phyloP scores from a whole-genome alignment of 2,888 invertebrate species.

The Neoascia interrupta region DNA sequence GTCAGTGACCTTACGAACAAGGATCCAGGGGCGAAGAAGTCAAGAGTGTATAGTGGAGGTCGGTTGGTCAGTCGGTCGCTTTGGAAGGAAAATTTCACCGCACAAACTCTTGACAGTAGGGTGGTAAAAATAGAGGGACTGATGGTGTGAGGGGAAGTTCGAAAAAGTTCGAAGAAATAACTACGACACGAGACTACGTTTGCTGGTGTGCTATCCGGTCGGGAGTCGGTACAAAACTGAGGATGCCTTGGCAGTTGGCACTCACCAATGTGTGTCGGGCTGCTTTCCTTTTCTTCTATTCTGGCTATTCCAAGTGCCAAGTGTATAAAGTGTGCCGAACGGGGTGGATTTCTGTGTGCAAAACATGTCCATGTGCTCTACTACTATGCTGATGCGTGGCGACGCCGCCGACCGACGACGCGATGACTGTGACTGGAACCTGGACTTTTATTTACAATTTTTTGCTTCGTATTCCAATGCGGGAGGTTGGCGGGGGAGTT shows the following conservation, averaged over 20 bases:
- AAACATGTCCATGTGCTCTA: constrained; percentile 58
- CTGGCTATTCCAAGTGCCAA: too few species aligned
- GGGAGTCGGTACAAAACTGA: constrained; percentile 67
- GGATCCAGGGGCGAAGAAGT: constrained; percentile 21
- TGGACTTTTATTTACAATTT: constrained; percentile 42
- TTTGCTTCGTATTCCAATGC: constrained; percentile 40
- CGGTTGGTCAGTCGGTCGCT: constrained; percentile 11
- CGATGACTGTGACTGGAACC: constrained; percentile 47
- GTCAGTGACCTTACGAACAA: constrained; percentile 56
- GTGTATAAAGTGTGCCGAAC: not conserved
- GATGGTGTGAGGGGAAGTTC: constrained; percentile 56
- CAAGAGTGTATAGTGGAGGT: constrained; percentile 13
- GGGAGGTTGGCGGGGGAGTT: not conserved
- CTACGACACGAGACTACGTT: constrained; percentile 31
- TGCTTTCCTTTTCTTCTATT: not conserved
- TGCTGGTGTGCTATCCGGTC: constrained; percentile 56
- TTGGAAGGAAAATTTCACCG: not conserved
- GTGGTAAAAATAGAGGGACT: constrained; percentile 33
- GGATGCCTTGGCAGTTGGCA: constrained; percentile 31
- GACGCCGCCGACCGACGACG: constrained; percentile 44
- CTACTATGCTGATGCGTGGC: constrained; percentile 33
- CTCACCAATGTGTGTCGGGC: constrained; percentile 12
- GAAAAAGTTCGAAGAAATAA: constrained; percentile 54
- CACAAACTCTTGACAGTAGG: constrained; percentile 22
- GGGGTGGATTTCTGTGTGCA: constrained; percentile 45